Percentiles rank a stretch among this genome's conserved stretches.
phyloP scores from a whole-genome alignment of 2,113 vertebrate genomes.

The Podilymbus podiceps region DNA sequence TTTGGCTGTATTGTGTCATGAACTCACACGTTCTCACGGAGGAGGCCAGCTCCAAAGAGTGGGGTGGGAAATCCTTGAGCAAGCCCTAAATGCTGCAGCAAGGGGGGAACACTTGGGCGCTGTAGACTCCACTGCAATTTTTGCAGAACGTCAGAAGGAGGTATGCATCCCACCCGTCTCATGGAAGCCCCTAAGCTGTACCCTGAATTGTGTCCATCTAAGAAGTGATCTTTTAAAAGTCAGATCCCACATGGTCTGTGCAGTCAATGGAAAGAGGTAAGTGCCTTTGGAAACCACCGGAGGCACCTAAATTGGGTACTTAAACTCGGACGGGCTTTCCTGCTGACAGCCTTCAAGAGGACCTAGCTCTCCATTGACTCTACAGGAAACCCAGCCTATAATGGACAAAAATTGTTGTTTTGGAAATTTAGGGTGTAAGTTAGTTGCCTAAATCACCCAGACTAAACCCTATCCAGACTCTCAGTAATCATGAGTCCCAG shows the following conservation, averaged over 20 bases:
- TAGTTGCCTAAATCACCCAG: neutral
- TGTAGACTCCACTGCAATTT: neutral
- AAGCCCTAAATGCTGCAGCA: neutral
- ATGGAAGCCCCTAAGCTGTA: neutral
- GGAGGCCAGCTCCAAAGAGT: neutral
- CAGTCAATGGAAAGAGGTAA: neutral
- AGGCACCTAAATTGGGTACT: neutral
- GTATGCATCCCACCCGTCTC: accelerated
- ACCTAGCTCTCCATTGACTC: neutral
- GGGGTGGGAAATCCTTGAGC: neutral
- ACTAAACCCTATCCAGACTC: neutral
- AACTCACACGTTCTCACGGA: neutral
- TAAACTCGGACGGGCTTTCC: neutral
- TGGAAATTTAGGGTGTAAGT: neutral
- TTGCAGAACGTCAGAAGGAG: neutral
- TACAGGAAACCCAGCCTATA: neutral
- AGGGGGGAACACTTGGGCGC: neutral
- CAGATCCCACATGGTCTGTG: neutral
- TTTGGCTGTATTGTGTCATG: neutral
- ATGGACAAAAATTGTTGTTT: neutral
- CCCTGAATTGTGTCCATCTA: neutral
- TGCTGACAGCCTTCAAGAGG: neutral
- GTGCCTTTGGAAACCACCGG: neutral
- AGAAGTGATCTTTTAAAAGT: neutral
- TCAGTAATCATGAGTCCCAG: neutral